Evolutionary conservation across 2,888 invertebrate species (phyloP).

Genomic region (Saturnia japonica): DNA sequence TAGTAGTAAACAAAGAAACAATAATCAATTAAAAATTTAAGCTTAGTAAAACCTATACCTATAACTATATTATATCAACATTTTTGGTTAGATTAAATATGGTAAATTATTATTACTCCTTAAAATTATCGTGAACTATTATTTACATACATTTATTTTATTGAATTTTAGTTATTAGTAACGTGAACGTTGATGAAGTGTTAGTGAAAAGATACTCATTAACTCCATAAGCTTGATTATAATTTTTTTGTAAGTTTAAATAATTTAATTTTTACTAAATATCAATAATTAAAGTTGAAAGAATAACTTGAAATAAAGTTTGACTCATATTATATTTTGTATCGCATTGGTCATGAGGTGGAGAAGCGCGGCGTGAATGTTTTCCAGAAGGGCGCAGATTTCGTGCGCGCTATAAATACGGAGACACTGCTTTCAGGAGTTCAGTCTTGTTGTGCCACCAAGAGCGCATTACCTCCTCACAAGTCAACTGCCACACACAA

Average conservation of each 20-base stretch:
- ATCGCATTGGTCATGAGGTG: conserved; percentile 52
- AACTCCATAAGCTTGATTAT: no score
- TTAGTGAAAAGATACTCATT: no score
- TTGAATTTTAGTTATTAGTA: no score
- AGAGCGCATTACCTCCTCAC: conserved; percentile 58
- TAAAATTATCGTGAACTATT: no score
- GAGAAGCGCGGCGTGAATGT: conserved; percentile 54
- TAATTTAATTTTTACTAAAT: not conserved
- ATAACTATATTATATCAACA: no score
- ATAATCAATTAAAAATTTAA: no score
- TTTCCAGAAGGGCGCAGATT: conserved; percentile 78
- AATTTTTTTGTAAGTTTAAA: not conserved
- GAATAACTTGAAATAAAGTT: conserved; percentile 37
- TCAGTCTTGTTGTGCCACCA: conserved; percentile 74
- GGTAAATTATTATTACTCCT: no score
- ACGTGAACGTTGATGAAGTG: no score
- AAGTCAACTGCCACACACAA: conserved; percentile 47
- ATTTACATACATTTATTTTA: no score
- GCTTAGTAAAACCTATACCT: no score
- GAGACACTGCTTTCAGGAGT: conserved; percentile 68
- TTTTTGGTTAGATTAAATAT: no score
- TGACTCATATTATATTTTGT: conserved; percentile 74
- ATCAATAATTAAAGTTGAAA: not conserved
- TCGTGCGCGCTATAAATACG: conserved; percentile 73
- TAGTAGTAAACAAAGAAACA: no score